Conservation (phyloP, 2,113 vertebrate genomes). For the Struthidea cinerea region DNA sequence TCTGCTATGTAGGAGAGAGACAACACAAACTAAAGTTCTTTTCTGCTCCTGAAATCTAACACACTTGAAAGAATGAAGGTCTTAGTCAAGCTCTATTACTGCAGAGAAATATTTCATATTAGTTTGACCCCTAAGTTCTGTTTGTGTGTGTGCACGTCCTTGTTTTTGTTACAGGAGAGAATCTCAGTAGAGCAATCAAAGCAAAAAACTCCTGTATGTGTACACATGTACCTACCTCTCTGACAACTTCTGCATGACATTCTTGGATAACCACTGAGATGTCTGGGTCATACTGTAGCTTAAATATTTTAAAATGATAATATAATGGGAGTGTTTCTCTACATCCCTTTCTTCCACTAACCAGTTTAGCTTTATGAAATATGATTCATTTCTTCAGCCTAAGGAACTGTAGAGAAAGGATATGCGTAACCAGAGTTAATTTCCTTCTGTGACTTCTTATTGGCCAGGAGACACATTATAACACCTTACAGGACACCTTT, state of each 20-base stretch:
- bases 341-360: not conserved
- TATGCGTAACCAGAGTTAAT: not conserved
- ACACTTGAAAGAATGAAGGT: slow-evolving; percentile 16
- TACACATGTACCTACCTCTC: not conserved
- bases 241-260: not conserved
- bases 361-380: not conserved
- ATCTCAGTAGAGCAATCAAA: not conserved
- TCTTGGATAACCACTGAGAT: not conserved
- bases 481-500: not conserved
- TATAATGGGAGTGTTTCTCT: not conserved
- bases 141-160: accelerated
- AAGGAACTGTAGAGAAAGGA: not conserved
- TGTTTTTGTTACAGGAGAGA: not conserved
- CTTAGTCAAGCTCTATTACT: not conserved
- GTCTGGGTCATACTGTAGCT: not conserved
- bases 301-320: not conserved
- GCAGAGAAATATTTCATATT: not conserved
- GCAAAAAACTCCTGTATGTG: not conserved
- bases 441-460: not conserved
- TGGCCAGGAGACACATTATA: not conserved
- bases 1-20: not conserved
- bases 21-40: not conserved
- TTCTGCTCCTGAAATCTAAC: not conserved
- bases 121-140: not conserved
- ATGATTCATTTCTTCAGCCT: not conserved